Evolutionary conservation across 2,797 vertebrate species (phyloP).

Genomic region (Borostomias antarcticus): DNA sequence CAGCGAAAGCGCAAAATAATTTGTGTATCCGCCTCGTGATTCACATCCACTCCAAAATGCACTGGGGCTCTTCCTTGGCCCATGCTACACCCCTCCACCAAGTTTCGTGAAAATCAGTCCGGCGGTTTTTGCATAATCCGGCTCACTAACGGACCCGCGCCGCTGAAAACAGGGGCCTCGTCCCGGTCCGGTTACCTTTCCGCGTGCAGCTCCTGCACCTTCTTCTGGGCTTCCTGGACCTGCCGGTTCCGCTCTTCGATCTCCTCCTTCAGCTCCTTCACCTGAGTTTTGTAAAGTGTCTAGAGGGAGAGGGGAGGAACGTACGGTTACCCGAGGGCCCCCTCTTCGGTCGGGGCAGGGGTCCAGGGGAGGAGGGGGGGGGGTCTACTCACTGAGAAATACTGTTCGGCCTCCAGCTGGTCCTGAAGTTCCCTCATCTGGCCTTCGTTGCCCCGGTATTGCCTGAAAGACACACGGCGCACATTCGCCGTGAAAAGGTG

Average conservation of each 20-base stretch:
- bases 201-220: conserved; percentile 88
- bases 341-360: neutral
- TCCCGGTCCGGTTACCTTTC: conserved; percentile 83
- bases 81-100: no score
- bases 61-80: no score
- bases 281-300: conserved; percentile 99
- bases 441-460: conserved; percentile 98
- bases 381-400: conserved; percentile 91
- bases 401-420: conserved; percentile 98
- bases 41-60: no score
- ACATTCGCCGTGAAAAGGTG: neutral
- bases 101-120: no score
- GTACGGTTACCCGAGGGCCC: neutral
- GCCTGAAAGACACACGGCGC: conserved; percentile 66
- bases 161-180: no score
- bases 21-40: no score
- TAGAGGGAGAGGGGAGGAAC: conserved; percentile 48
- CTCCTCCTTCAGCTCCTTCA: conserved; percentile 98
- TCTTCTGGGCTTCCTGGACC: conserved; percentile 86
- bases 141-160: no score
- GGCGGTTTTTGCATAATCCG: no score
- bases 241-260: conserved; percentile 91
- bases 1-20: no score
- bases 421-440: conserved; percentile 99
- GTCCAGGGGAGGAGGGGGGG: neutral